Evolutionary conservation across 2,888 invertebrate species (phyloP).

Genomic region (Cataglyphis rosenhaueri): DNA sequence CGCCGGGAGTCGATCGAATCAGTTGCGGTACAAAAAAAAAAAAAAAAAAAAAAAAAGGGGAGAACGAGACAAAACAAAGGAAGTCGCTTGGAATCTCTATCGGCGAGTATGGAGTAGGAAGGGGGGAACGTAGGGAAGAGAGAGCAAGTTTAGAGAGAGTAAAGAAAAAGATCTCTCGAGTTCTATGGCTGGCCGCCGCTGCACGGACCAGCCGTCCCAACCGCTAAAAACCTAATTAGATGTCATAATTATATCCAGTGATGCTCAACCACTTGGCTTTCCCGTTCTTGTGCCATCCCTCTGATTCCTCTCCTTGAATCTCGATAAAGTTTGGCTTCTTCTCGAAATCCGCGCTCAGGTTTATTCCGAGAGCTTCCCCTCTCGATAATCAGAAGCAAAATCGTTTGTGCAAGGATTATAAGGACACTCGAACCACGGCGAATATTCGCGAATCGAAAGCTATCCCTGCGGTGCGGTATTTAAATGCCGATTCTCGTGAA

Average conservation of each 20-base stretch:
- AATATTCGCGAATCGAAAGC: constrained; percentile 35
- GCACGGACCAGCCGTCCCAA: constrained; percentile 76
- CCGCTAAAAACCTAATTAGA: constrained; percentile 85
- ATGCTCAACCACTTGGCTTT: constrained; percentile 73
- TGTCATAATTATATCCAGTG: constrained; percentile 84
- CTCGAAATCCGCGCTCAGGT: constrained; percentile 1
- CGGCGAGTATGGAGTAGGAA: constrained; percentile 58
- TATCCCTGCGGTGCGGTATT: constrained; percentile 31
- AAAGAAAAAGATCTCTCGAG: constrained; percentile 77
- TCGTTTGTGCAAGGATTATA: constrained; percentile 29
- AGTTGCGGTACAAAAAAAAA: constrained; percentile 75
- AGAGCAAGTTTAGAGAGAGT: constrained; percentile 69
- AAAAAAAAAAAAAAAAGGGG: constrained; percentile 54
- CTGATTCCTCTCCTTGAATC: not conserved
- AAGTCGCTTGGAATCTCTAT: constrained; percentile 77
- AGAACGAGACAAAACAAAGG: constrained; percentile 77
- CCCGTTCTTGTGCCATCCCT: not conserved
- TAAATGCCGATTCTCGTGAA: constrained; percentile 27
- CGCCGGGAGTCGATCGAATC: constrained; percentile 75
- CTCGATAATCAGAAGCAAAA: constrained; percentile 6
- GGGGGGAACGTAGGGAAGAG: constrained; percentile 13
- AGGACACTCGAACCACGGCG: constrained; percentile 29
- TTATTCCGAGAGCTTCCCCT: constrained; percentile 13
- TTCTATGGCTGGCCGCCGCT: constrained; percentile 76
- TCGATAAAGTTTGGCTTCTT: not conserved